A percentile compares a stretch with the other conserved stretches of the same genome.
Evolutionary conservation across 2,888 invertebrate species (phyloP).

Genomic region (Chesias legatella): DNA sequence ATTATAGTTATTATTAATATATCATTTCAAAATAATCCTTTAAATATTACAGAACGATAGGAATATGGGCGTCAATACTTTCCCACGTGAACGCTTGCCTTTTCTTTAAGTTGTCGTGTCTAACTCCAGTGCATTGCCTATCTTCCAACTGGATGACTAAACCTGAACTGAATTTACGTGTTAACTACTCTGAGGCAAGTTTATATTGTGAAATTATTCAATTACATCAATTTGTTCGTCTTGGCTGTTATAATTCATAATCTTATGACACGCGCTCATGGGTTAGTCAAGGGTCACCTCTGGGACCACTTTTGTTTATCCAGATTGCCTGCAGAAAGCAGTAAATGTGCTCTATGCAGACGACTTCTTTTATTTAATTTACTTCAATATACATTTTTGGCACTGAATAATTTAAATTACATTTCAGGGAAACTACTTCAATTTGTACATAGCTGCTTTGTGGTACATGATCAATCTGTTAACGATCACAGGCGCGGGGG

Average conservation of each 20-base stretch:
- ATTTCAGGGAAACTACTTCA: slow-evolving; percentile 59
- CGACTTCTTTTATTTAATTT: too few relatives aligned
- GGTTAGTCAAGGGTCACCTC: too few relatives aligned
- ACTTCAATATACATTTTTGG: too few relatives aligned
- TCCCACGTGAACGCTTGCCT: slow-evolving; percentile 72
- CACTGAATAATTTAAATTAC: too few relatives aligned
- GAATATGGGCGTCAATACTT: slow-evolving; percentile 71
- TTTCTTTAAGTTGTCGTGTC: slow-evolving; percentile 72
- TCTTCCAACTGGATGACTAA: slow-evolving; percentile 71
- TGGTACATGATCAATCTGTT: slow-evolving; percentile 76
- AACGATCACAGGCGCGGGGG: slow-evolving; percentile 76
- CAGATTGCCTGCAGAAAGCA: too few relatives aligned
- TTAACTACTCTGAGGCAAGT: slow-evolving; percentile 57
- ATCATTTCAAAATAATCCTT: not conserved
- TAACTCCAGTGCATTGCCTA: slow-evolving; percentile 64
- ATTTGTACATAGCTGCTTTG: slow-evolving; percentile 65
- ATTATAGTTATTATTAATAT: too few relatives aligned
- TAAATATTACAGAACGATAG: slow-evolving; percentile 56
- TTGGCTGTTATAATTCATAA: too few relatives aligned
- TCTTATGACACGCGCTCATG: too few relatives aligned
- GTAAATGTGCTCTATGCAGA: too few relatives aligned
- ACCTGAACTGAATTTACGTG: slow-evolving; percentile 54
- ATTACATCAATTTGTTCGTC: too few relatives aligned
- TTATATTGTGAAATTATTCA: not conserved
- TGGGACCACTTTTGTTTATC: too few relatives aligned